Evolutionary conservation across 2,888 invertebrate genomes (phyloP).

Genomic region (Trachelus tabidus): DNA sequence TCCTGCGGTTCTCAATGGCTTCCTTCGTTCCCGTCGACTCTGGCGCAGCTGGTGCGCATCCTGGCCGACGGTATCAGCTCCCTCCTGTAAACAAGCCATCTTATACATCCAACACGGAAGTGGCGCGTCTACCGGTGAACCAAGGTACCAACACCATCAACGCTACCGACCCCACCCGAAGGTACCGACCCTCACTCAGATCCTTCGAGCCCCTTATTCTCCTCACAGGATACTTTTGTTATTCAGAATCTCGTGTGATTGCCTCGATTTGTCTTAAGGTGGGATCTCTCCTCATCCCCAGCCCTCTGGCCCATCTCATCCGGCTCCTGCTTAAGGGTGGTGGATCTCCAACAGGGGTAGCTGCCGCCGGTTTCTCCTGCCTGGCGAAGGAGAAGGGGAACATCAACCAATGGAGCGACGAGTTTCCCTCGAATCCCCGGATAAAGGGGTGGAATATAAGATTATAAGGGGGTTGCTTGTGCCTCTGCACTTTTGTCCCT

Average conservation of each 20-base stretch:
- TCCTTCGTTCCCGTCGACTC: background rate
- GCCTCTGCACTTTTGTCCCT: slow-evolving; percentile 5
- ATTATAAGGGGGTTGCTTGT: background rate
- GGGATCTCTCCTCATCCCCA: slow-evolving; percentile 2
- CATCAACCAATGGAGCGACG: slow-evolving; percentile 20
- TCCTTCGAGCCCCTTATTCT: slow-evolving; percentile 2
- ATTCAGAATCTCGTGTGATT: slow-evolving; percentile 45
- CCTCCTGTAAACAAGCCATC: slow-evolving; percentile 41
- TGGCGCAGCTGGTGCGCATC: slow-evolving; percentile 37
- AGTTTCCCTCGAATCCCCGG: slow-evolving; percentile 19
- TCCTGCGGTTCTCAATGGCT: slow-evolving; percentile 5
- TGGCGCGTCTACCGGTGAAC: background rate
- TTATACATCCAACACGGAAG: slow-evolving; percentile 22
- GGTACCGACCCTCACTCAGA: slow-evolving; percentile 19
- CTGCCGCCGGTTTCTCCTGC: background rate
- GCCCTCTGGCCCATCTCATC: background rate
- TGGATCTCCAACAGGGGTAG: background rate
- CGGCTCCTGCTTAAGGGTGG: background rate
- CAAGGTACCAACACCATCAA: background rate
- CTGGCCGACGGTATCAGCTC: slow-evolving; percentile 42
- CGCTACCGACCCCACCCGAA: slow-evolving; percentile 20
- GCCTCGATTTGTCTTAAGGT: slow-evolving; percentile 39
- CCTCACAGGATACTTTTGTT: slow-evolving; percentile 41
- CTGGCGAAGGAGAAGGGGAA: slow-evolving; percentile 2
- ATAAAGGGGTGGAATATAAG: slow-evolving; percentile 12